These are phyloP conservation scores for Anagyrus pseudococci DNA, from an alignment of 2,888 invertebrate species.

Conservation along the genomic window DNA sequence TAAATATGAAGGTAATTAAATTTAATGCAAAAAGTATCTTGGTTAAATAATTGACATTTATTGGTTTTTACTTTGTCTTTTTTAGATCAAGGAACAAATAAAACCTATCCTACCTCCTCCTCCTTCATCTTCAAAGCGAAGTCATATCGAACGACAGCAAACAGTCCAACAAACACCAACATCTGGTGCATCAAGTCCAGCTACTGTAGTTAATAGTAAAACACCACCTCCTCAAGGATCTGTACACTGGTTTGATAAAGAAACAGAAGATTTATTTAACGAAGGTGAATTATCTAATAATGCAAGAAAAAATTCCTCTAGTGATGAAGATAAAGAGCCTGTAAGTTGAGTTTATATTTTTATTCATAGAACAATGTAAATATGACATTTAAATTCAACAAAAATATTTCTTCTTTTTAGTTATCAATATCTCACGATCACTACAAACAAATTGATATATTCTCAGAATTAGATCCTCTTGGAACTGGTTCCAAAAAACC, in stretches of 20 bases:
- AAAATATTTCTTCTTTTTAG: slow-evolving; percentile 26
- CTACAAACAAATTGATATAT: slow-evolving; percentile 73
- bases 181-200: slow-evolving; percentile 54
- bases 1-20: slow-evolving; percentile 60
- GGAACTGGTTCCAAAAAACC: slow-evolving; percentile 91
- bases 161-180: slow-evolving; percentile 50
- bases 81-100: slow-evolving; percentile 54
- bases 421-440: slow-evolving; percentile 39
- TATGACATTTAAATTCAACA: too few relatives aligned
- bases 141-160: slow-evolving; percentile 56
- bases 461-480: slow-evolving; percentile 91
- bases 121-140: slow-evolving; percentile 54
- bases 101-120: slow-evolving; percentile 59
- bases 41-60: too few relatives aligned
- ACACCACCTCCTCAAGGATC: slow-evolving; percentile 54
- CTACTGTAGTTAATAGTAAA: slow-evolving; percentile 50
- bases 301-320: slow-evolving; percentile 45
- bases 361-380: too few relatives aligned
- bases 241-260: slow-evolving; percentile 63
- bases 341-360: slow-evolving; percentile 45
- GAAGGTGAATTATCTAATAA: slow-evolving; percentile 56
- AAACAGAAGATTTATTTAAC: slow-evolving; percentile 62
- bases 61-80: not conserved
- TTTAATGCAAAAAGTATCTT: not conserved
- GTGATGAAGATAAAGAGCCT: slow-evolving; percentile 53